Evolutionary conservation across 2,797 vertebrate species (phyloP), one percentile per base, ranked within the genome.

Genomic region (Buceros bicornis): DNA sequence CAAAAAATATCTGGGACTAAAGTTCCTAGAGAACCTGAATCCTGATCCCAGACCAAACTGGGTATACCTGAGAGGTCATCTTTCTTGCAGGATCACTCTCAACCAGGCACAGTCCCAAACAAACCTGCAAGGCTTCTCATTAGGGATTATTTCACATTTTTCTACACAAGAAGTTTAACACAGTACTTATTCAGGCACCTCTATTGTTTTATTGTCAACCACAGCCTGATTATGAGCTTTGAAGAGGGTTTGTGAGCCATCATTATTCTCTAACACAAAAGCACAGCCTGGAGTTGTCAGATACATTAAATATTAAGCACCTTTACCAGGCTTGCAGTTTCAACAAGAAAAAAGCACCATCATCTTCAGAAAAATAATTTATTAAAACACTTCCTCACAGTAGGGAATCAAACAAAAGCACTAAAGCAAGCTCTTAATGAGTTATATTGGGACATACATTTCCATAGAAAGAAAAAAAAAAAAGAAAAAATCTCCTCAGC

Each of bases 291-390:
- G 10, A 54, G 11, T 13, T 53, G 5, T 53, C 77, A 93, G 28
- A 29, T 12, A 24, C 28, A 70, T 89, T 73, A 90, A 66, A 82
- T 77, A 88, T 89, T 50, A 82, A 92, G 22, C 15, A 71, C 18
- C 21, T 70, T 76, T 66, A 53, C 48, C 26, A 80, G 43, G 21
- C 28, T 85, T 87, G 14, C 20, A 58, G 48, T 71, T 88, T 61
- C 81, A 89, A n/a, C 31, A n/a, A 31, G 31, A 61, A 64, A 76
- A 62, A 88, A 47, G 7, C 37, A 24, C 6, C 28, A 25, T 26
- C 20, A 31, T 58, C 25, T 50, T 67, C 80, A 82, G 85, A 87
- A 91, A 96, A 92, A 89, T 51, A 62, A 57, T 69, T 72, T 77
- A 94, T 93, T 87, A 86, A 82, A 94, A 48, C 45, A 62, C 29